Conservation (phyloP, 2,113 vertebrate genomes). For the Phainopepla nitens region DNA sequence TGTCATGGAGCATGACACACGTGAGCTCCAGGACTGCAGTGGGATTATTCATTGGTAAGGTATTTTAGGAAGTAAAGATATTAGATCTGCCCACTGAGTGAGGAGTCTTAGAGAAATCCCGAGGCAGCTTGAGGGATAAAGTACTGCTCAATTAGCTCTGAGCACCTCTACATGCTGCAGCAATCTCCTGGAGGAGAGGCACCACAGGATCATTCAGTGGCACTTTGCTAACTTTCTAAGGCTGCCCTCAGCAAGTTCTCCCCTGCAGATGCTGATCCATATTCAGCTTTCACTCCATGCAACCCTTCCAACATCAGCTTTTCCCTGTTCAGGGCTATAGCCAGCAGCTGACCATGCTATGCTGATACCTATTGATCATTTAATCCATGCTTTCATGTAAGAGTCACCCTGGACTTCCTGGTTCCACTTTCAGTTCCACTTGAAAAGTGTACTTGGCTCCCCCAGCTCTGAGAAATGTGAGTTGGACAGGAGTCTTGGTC, state of each 20-base stretch:
- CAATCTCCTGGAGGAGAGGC: background rate
- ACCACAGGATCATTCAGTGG: background rate
- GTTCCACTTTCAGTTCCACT: background rate
- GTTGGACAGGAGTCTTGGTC: background rate
- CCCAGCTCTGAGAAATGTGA: background rate
- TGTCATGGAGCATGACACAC: background rate
- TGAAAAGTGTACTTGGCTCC: background rate
- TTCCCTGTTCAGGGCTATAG: background rate
- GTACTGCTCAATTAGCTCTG: conserved; percentile 29
- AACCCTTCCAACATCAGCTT: background rate
- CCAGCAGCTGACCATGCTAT: background rate
- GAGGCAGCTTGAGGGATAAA: conserved; percentile 57
- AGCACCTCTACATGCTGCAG: background rate
- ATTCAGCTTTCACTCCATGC: background rate
- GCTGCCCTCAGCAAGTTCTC: background rate
- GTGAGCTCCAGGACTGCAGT: background rate
- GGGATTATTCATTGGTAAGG: conserved; percentile 53
- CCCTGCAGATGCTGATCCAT: background rate
- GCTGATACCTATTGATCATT: background rate
- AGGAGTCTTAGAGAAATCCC: conserved; percentile 63
- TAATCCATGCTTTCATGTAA: background rate
- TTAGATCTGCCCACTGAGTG: conserved; percentile 52
- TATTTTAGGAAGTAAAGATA: conserved; percentile 66
- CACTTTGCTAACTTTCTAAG: background rate
- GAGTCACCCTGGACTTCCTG: background rate